A percentile compares a stretch with the other conserved stretches of the same genome.
Evolutionary conservation across 2,113 vertebrate genomes (phyloP).

Genomic region (Petromus typicus): DNA sequence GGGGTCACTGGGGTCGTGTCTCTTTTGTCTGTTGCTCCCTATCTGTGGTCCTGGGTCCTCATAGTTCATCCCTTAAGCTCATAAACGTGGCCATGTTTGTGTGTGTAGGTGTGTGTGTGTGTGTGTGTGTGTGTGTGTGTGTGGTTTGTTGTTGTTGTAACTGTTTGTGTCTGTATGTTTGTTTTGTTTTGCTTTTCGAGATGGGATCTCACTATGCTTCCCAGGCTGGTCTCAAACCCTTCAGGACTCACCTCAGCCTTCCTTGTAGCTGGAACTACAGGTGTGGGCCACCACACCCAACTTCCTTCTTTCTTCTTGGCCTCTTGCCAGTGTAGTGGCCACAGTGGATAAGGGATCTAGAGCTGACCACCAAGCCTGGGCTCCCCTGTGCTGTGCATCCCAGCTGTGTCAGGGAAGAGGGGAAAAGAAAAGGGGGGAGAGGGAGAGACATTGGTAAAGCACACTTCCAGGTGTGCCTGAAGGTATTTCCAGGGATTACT

Average conservation of each 20-base stretch:
- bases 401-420: neutral
- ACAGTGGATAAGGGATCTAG: neutral
- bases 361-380: neutral
- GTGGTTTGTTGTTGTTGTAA: neutral
- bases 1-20: accelerated
- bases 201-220: neutral
- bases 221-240: neutral
- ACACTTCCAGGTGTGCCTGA: neutral
- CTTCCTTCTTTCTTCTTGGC: neutral
- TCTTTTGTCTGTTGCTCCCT: neutral
- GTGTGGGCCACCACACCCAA: neutral
- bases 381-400: neutral
- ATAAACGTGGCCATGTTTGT: neutral
- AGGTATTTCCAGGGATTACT: neutral
- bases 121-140: neutral
- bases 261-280: neutral
- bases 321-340: neutral
- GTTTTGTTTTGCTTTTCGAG: neutral
- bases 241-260: neutral
- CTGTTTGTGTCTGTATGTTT: neutral
- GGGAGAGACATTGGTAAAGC: neutral
- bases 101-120: too few species aligned
- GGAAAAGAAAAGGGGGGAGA: neutral
- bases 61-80: neutral
- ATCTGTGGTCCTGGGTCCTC: neutral